These are phyloP conservation scores for Mustela nigripes DNA, from an alignment of 2,113 vertebrate species.

Conservation along the genomic window DNA sequence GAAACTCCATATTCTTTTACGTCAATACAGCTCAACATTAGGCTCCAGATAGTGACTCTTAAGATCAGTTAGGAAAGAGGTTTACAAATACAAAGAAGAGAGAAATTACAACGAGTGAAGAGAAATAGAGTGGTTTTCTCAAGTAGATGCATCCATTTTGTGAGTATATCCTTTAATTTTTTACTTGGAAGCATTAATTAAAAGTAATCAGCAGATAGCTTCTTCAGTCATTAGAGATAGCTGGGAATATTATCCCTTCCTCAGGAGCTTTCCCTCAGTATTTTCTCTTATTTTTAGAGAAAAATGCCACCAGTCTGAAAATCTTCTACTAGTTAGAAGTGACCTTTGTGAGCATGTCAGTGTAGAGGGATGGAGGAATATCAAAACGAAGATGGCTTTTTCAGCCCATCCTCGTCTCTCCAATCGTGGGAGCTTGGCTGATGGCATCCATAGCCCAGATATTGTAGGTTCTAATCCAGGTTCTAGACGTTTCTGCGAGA, in stretches of 20 bases:
- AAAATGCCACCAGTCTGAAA: neutral
- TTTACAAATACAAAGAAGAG: neutral
- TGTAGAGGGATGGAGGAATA: neutral
- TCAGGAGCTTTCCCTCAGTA: neutral
- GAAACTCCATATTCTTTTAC: conserved; percentile 54
- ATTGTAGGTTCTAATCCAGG: neutral
- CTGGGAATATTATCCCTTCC: neutral
- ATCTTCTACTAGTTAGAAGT: neutral
- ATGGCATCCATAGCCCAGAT: neutral
- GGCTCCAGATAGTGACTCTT: neutral
- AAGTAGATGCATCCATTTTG: neutral
- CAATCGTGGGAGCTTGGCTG: neutral
- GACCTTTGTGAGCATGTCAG: neutral
- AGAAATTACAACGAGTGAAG: neutral
- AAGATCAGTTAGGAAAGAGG: neutral
- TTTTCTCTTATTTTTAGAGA: neutral
- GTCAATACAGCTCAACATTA: neutral
- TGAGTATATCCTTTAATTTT: neutral
- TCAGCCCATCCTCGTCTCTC: neutral
- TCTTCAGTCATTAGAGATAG: neutral
- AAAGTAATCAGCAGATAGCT: neutral
- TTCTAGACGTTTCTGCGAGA: conserved; percentile 3
- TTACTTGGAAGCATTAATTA: neutral
- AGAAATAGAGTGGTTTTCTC: neutral
- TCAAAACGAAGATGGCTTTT: neutral